Evolutionary conservation across 2,888 invertebrate genomes (phyloP).

Genomic region (Rhagium mordax): DNA sequence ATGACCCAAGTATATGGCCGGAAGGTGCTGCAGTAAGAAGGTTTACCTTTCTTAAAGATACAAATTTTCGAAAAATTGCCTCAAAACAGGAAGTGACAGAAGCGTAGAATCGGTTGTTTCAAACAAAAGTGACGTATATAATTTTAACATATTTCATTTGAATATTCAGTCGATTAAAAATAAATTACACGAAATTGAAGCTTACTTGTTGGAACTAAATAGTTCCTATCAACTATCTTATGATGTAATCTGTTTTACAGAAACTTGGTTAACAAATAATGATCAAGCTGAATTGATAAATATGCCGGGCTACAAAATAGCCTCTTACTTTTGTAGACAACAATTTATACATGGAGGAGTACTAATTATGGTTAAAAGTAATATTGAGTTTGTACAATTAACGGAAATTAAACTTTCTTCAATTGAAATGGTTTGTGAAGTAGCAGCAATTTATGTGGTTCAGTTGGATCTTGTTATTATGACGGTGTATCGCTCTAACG

Average conservation of each 20-base stretch:
- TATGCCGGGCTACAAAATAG: neutral
- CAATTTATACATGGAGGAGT: too few relatives aligned
- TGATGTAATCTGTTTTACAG: slow-evolving; percentile 7
- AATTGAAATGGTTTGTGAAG: slow-evolving; percentile 3
- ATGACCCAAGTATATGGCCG: too few relatives aligned
- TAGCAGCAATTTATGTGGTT: too few relatives aligned
- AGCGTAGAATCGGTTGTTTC: neutral
- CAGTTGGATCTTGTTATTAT: too few relatives aligned
- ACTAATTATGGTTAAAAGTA: neutral
- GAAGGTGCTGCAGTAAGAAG: too few relatives aligned
- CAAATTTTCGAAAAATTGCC: too few relatives aligned
- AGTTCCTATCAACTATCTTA: neutral
- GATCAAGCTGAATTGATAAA: too few relatives aligned
- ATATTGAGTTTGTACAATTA: neutral
- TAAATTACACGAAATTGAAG: slow-evolving; percentile 2
- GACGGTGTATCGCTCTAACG: too few relatives aligned
- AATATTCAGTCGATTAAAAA: slow-evolving; percentile 12
- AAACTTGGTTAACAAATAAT: slow-evolving; percentile 13
- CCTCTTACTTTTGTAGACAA: neutral
- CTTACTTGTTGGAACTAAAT: neutral
- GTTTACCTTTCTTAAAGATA: too few relatives aligned
- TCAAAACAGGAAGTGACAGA: too few relatives aligned
- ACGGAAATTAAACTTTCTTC: neutral
- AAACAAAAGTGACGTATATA: neutral
- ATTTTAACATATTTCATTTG: slow-evolving; percentile 4